A percentile compares a stretch with the other conserved stretches of the same genome.
Evolutionary conservation across 1,140 invertebrate species (phyloP).

Genomic region (Platorchestia sp.): DNA sequence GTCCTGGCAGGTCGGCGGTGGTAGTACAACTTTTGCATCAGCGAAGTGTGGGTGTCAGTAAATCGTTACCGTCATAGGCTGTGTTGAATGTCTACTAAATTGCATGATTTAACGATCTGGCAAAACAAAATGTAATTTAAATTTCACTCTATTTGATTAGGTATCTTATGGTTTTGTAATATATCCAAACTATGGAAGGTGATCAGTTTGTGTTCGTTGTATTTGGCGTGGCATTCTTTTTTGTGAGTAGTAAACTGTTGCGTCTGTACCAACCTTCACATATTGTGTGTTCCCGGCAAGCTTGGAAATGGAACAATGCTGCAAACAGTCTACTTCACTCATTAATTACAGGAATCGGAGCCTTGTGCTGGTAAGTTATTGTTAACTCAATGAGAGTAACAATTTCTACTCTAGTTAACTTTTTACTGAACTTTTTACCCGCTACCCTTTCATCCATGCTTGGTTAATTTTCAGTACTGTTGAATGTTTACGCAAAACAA

Average conservation of each 20-base stretch:
- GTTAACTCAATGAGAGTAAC: neutral
- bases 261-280: neutral
- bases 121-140: too few species aligned
- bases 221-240: conserved; percentile 29
- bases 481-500: too few species aligned
- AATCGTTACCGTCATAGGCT: neutral
- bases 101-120: neutral
- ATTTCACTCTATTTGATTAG: too few species aligned
- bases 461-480: too few species aligned
- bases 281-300: neutral
- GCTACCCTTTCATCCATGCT: too few species aligned
- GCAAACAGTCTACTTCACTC: conserved; percentile 50
- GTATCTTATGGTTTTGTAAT: too few species aligned
- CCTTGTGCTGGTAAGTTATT: conserved; percentile 21
- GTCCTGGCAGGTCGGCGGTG: neutral
- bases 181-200: too few species aligned
- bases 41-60: neutral
- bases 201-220: neutral
- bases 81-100: neutral
- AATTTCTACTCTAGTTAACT: too few species aligned
- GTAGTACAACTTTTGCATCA: neutral
- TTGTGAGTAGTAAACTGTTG: conserved; percentile 26
- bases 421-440: too few species aligned
- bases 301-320: conserved; percentile 58
- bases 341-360: conserved; percentile 37